A percentile compares a stretch with the other conserved stretches of the same genome.
phyloP scores from a whole-genome alignment of 2,888 invertebrate genomes.

The Parnassius smintheus region DNA sequence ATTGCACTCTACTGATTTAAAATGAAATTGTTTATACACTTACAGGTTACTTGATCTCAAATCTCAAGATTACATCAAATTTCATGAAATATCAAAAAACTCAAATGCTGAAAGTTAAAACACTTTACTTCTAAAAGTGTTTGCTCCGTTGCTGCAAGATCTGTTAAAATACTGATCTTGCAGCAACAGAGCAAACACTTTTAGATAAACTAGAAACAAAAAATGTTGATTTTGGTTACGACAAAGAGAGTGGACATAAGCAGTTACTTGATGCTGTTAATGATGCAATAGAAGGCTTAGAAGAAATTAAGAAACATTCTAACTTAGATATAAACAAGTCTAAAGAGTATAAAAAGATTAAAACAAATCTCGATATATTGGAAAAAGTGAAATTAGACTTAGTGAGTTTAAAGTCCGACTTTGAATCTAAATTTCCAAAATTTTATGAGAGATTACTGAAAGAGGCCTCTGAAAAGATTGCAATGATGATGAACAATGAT shows the following conservation, averaged over 20 bases:
- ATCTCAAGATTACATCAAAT: conserved; percentile 45
- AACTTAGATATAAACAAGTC: conserved; percentile 56
- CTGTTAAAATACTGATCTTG: conserved; percentile 48
- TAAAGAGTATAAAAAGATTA: conserved; percentile 50
- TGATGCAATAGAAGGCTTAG: conserved; percentile 63
- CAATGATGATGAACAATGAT: conserved; percentile 50
- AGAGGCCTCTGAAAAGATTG: conserved; percentile 58
- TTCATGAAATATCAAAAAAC: conserved; percentile 51
- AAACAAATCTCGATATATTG: conserved; percentile 44
- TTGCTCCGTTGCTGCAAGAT: too few species aligned
- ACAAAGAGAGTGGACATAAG: conserved; percentile 57
- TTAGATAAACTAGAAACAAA: conserved; percentile 59
- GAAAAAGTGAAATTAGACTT: conserved; percentile 54
- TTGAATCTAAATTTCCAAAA: conserved; percentile 59
- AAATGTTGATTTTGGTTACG: conserved; percentile 66
- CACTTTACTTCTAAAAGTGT: too few species aligned
- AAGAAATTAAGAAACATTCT: conserved; percentile 63
- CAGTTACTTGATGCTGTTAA: conserved; percentile 66
- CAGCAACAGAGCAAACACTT: conserved; percentile 45
- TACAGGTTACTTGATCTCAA: conserved; percentile 63
- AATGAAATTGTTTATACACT: neutral
- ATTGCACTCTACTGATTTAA: too few species aligned
- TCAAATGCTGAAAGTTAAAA: conserved; percentile 45
- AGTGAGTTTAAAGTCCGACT: conserved; percentile 52
- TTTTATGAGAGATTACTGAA: conserved; percentile 61